Base-by-base conservation (phyloP, 53 echinoderm and acorn worm genomes). In the Actinopyga echinites region DNA sequence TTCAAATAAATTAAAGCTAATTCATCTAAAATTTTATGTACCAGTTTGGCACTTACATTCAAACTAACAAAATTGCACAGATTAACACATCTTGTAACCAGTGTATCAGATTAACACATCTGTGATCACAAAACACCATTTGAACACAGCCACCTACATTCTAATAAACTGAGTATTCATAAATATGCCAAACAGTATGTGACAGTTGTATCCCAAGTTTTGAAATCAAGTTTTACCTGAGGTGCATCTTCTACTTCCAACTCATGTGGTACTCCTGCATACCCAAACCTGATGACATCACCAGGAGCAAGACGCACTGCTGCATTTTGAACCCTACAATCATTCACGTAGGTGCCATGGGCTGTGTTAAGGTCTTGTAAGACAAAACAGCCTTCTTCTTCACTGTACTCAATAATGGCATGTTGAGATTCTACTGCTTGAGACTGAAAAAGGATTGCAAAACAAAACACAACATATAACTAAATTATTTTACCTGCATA, bases 351-450 rank as follows among this genome's bases (percentile, higher is more conserved):
- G 1, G 97, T 97, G 17, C 97, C 97, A 31, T 94, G 92, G 29
- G 97, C 97, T 22, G 94, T 94, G 83, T 97, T 97, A 25, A 97
- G 87, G 71, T 97, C 97, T 83, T 97, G 97, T 33, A 97, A 86
- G 17, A 97, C 90, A 42, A 86, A 97, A 82, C 97, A 97, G 53
- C 21, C 66, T 69, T 97, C 97, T 1, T 37, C 64, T 56, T 94
- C 97, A 55, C 93, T 97, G 86, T 94, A 93, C 59, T 97, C 97
- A 52, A 97, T 92, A 21, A 97, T 56, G 2, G 97, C 93, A 87
- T 97, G 97, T 58, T 94, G 93, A 8, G 79, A 38, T 84, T 97
- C 97, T 9, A 94, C 74, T 20, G 90, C 82, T 21, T 91, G 57
- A 23, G 91, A 83, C 97, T 97, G 86, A 1, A 73, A 63, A 8